Conservation (phyloP, 2,888 invertebrate species). For the Herminia tarsipennalis region DNA sequence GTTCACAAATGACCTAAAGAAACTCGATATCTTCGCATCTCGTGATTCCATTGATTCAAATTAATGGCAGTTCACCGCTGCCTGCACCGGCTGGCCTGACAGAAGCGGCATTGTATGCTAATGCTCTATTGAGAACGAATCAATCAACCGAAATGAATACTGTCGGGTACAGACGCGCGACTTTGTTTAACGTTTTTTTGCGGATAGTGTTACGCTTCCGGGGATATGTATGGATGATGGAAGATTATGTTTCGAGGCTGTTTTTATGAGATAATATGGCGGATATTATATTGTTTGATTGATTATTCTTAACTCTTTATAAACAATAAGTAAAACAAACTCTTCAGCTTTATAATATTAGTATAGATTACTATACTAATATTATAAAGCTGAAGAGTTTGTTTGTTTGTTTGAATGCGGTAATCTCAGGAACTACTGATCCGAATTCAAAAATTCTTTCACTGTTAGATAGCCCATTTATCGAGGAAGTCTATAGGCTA, state of each 20-base stretch:
- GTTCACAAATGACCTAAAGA: conserved; percentile 1
- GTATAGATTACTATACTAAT: too few relatives aligned
- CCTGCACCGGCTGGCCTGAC: conserved; percentile 29
- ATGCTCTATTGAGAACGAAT: conserved; percentile 44
- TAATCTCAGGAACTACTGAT: too few relatives aligned
- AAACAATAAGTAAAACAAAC: too few relatives aligned
- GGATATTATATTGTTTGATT: too few relatives aligned
- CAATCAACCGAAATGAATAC: conserved; percentile 45
- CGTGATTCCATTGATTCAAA: conserved; percentile 36
- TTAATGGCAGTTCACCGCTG: conserved; percentile 26
- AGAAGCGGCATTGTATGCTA: conserved; percentile 47
- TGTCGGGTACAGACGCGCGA: conserved; percentile 14
- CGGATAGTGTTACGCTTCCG: conserved; percentile 14
- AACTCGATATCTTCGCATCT: conserved; percentile 29
- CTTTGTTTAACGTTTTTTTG: conserved; percentile 19
- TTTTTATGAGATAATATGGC: too few relatives aligned
- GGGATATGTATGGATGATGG: background rate
- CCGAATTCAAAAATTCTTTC: too few relatives aligned
- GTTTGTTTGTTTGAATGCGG: too few relatives aligned
- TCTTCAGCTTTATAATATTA: too few relatives aligned
- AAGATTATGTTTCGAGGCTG: background rate
- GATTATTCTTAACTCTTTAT: too few relatives aligned
- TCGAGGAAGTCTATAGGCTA: too few relatives aligned
- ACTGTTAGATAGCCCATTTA: too few relatives aligned
- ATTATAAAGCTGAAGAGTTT: too few relatives aligned